These are phyloP conservation scores for Boulengeromyrus knoepffleri DNA, from an alignment of 2,113 vertebrate species.

Conservation along the genomic window DNA sequence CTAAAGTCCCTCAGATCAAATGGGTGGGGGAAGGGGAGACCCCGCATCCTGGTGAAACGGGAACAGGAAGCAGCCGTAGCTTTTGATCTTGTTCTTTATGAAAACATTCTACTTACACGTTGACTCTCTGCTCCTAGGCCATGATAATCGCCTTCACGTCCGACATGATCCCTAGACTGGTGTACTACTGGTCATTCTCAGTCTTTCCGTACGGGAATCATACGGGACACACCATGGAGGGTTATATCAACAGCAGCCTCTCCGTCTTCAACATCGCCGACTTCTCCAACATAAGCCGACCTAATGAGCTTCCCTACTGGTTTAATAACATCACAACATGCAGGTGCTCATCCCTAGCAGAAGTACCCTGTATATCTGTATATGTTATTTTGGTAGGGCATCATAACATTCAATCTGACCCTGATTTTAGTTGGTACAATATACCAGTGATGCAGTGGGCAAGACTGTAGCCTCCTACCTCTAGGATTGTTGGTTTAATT, in stretches of 20 bases:
- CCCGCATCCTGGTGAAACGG: not conserved
- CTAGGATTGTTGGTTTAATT: not conserved
- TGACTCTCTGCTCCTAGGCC: conserved; percentile 55
- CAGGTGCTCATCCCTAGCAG: conserved; percentile 56
- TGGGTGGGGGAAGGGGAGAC: not conserved
- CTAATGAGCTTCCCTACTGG: conserved; percentile 30
- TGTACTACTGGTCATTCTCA: conserved; percentile 93
- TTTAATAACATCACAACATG: conserved; percentile 60
- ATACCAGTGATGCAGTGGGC: not conserved
- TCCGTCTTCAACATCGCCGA: conserved; percentile 70
- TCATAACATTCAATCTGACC: not conserved
- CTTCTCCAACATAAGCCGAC: conserved; percentile 62
- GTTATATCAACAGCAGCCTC: conserved; percentile 83
- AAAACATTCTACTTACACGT: too few relatives aligned
- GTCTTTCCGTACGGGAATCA: conserved; percentile 69
- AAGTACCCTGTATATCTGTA: not conserved
- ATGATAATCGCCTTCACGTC: conserved; percentile 94
- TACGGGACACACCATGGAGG: conserved; percentile 67
- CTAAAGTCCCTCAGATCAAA: not conserved
- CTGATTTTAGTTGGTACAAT: not conserved
- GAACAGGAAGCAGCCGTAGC: not conserved
- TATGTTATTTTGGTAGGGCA: not conserved
- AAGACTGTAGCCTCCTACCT: not conserved
- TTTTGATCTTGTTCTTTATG: not conserved
- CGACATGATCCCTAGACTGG: conserved; percentile 89